Evolutionary conservation across 2,888 invertebrate genomes (phyloP).

Genomic region (Eudemis profundana): DNA sequence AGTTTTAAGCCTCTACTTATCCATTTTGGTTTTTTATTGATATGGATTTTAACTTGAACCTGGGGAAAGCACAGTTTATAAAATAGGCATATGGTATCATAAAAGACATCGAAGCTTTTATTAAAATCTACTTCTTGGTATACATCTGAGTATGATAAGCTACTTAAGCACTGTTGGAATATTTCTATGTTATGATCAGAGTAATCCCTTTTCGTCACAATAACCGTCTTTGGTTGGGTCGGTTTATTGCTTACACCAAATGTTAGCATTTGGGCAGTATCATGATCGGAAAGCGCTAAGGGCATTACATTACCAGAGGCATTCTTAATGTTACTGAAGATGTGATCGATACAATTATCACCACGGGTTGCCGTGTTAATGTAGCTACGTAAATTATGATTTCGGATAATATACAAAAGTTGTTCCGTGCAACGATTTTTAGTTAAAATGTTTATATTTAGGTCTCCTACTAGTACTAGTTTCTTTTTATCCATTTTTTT

Average conservation of each 20-base stretch:
- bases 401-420: no score
- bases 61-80: background rate
- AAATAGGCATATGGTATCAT: background rate
- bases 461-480: background rate
- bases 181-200: background rate
- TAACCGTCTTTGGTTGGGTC: background rate
- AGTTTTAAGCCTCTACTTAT: background rate
- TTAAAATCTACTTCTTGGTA: background rate
- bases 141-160: background rate
- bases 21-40: constrained; percentile 1
- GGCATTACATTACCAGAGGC: background rate
- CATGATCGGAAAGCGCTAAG: background rate
- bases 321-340: background rate
- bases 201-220: background rate
- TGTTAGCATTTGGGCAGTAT: background rate
- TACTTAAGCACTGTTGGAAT: no score
- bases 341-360: background rate
- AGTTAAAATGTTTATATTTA: background rate
- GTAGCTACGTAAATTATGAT: no score
- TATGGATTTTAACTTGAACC: no score
- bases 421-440: background rate
- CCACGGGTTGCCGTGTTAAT: no score
- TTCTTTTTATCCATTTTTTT: background rate
- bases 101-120: background rate
- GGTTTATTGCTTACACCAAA: background rate